Base-by-base conservation (phyloP, 2,113 vertebrate genomes). In the Vidua chalybeata region DNA sequence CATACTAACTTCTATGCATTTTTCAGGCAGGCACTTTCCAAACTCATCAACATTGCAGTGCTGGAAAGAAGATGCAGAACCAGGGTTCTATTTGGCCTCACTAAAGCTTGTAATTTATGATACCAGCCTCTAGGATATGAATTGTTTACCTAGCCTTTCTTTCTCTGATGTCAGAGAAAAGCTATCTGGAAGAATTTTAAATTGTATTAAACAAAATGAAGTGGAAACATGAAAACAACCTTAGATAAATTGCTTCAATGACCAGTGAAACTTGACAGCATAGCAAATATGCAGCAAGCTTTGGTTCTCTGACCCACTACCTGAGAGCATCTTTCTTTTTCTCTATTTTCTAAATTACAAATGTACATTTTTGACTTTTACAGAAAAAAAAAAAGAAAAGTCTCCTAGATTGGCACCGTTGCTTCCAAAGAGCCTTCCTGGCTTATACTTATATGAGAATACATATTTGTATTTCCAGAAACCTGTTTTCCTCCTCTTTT, bases 161-260 rank as follows among this genome's bases (percentile, higher is more conserved):
- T 81, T 31, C 27, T 77, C 66, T 56, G 45, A 74, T 78, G 81
- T 79, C 74, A 87, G 39, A 84, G 69, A 82, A 89, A 82, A 82
- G 49, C 15, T 56, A 49, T 56, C 22, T 49, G 74, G 35, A 78
- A 93, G 66, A 56, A 68, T 87, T 83, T 87, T 31, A 91, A 93
- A 94, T 84, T 71, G 35, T 55, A 87, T 91, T 84, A 84, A 22
- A 84, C 51, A 87, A 83, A 88, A 79, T 52, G 85, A 94, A 88
- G n/a, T 45, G 58, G 66, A 85, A 87, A 61, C 37, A 79, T 10
- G 58, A 93, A 87, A 94, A 59, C 59, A 69, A 55, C 21, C 52
- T 74, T 43, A 72, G 66, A 90, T 66, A 82, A 79, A 90, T 61
- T 74, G 68, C 23, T 84, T 84, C 74, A 75, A 68, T 35, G 62